Conservation (phyloP, 2,797 vertebrate genomes). For the Microcaecilia unicolor region DNA sequence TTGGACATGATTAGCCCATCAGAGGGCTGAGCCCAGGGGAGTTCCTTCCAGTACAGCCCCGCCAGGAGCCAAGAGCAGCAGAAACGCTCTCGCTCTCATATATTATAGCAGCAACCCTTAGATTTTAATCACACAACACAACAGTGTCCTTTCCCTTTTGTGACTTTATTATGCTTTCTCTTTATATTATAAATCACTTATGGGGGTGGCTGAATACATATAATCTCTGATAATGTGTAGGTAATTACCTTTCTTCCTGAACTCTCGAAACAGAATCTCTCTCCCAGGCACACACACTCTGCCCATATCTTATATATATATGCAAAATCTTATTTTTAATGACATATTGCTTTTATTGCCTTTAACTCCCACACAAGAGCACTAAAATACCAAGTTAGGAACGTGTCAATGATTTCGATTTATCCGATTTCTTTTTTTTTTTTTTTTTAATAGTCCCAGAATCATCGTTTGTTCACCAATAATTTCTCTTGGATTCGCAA, state of each 20-base stretch:
- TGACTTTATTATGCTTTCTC: slow-evolving; percentile 58
- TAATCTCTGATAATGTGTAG: slow-evolving; percentile 35
- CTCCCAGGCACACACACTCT: too few species aligned
- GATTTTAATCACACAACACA: slow-evolving; percentile 58
- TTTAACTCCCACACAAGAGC: too few species aligned
- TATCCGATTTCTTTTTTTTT: too few species aligned
- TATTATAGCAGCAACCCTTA: slow-evolving; percentile 46
- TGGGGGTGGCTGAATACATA: slow-evolving; percentile 28
- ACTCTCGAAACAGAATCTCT: too few species aligned
- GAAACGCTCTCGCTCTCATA: slow-evolving; percentile 14
- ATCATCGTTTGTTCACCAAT: too few species aligned
- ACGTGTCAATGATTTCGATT: too few species aligned
- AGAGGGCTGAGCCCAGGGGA: slow-evolving; percentile 48
- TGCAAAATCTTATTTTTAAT: too few species aligned
- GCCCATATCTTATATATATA: too few species aligned
- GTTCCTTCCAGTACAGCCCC: slow-evolving; percentile 5
- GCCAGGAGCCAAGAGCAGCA: neutral
- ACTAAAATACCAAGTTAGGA: too few species aligned
- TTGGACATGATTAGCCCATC: slow-evolving; percentile 78
- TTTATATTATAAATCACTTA: slow-evolving; percentile 62
- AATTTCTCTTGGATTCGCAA: too few species aligned
- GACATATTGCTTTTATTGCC: too few species aligned
- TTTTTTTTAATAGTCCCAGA: too few species aligned
- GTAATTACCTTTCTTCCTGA: slow-evolving; percentile 44
- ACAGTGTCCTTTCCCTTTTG: slow-evolving; percentile 48